phyloP scores from a whole-genome alignment of 37 sponge, comb jelly and placozoan species.

The Agelas oroides region DNA sequence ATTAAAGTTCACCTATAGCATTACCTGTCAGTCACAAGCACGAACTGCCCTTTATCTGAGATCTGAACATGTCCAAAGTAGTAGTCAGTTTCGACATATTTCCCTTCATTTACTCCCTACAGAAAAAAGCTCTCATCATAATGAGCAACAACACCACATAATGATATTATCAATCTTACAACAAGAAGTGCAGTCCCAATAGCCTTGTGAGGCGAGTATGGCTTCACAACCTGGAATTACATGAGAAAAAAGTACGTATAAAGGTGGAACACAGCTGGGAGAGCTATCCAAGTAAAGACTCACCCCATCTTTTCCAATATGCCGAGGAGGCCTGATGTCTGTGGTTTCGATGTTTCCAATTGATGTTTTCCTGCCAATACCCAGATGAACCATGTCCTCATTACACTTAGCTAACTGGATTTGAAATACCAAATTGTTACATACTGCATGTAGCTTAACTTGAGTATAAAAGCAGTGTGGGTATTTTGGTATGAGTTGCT shows the following conservation, averaged over 20 bases:
- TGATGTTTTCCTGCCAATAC: conserved; percentile 60
- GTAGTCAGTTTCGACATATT: conserved; percentile 47
- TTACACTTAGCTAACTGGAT: not conserved
- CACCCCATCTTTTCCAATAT: conserved; percentile 72
- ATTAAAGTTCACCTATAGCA: not conserved
- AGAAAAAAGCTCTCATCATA: not conserved
- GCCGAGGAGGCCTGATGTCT: conserved; percentile 70
- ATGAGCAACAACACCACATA: not conserved
- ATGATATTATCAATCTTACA: conserved; percentile 24
- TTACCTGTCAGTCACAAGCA: conserved; percentile 62
- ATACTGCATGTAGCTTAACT: too few relatives aligned
- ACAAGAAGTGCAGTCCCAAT: conserved; percentile 64
- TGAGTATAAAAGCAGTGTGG: too few relatives aligned
- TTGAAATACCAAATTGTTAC: too few relatives aligned
- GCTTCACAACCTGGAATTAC: conserved; percentile 55
- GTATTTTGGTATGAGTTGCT: not conserved
- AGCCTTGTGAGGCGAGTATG: conserved; percentile 63
- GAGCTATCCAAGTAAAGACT: not conserved
- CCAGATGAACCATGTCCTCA: conserved; percentile 4
- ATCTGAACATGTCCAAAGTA: conserved; percentile 55
- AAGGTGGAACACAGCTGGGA: not conserved
- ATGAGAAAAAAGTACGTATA: not conserved
- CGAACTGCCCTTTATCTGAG: conserved; percentile 23
- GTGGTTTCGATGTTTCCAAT: conserved; percentile 64
- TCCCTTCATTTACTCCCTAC: conserved; percentile 66